These are phyloP conservation scores for Zaprionus davidi DNA, from an alignment of 1,140 invertebrate species.

Conservation along the genomic window DNA sequence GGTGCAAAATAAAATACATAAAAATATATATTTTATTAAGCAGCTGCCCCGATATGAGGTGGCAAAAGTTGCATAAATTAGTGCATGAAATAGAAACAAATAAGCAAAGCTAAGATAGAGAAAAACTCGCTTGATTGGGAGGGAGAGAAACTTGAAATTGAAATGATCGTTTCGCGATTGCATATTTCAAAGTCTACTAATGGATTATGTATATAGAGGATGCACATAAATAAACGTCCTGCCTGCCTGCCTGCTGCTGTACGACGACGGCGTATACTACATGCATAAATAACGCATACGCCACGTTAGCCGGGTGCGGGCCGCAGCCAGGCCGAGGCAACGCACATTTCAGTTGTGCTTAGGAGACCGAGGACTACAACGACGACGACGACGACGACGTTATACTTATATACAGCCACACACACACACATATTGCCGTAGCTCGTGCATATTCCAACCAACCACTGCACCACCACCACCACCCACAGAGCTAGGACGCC, in stretches of 20 bases:
- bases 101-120: background rate
- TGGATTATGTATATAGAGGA: constrained; percentile 48
- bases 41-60: constrained; percentile 17
- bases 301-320: constrained; percentile 37
- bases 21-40: constrained; percentile 37
- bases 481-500: background rate
- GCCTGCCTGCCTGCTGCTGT: constrained; percentile 1
- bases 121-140: constrained; percentile 1
- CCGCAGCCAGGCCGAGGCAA: background rate
- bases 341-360: constrained; percentile 58
- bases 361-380: constrained; percentile 18
- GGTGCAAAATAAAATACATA: constrained; percentile 39
- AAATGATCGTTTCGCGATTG: constrained; percentile 4
- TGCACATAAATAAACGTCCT: constrained; percentile 45
- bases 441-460: constrained; percentile 44
- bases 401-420: constrained; percentile 30
- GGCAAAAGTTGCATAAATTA: constrained; percentile 24
- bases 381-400: constrained; percentile 21
- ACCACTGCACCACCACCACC: constrained; percentile 21
- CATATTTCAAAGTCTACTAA: constrained; percentile 31
- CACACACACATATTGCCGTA: constrained; percentile 11
- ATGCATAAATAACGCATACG: constrained; percentile 72
- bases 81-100: too few relatives aligned
- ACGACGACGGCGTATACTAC: constrained; percentile 40
- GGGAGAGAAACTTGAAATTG: background rate